Evolutionary conservation across 1,140 invertebrate genomes (phyloP).

Genomic region (Tetramorium parvispinum): DNA sequence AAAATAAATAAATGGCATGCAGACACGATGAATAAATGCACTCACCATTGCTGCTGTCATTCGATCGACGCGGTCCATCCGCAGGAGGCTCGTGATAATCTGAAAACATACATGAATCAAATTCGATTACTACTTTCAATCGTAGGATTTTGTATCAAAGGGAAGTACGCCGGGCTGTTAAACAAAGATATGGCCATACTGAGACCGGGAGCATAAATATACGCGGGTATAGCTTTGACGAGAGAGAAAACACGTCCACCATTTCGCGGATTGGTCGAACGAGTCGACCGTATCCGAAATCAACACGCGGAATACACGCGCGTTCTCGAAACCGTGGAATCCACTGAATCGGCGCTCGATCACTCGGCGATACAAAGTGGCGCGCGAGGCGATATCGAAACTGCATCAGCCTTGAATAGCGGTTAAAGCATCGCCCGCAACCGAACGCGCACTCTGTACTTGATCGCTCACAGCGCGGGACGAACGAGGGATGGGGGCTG

Average conservation of each 20-base stretch:
- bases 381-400: constrained; percentile 49
- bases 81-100: not conserved
- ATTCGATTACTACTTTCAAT: constrained; percentile 38
- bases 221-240: constrained; percentile 16
- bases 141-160: constrained; percentile 37
- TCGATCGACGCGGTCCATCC: not conserved
- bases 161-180: not conserved
- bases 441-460: constrained; percentile 41
- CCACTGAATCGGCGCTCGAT: constrained; percentile 5
- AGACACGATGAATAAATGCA: constrained; percentile 10
- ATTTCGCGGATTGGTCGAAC: constrained; percentile 20
- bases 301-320: not conserved
- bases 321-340: constrained; percentile 45
- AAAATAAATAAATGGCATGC: not conserved
- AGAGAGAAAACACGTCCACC: constrained; percentile 18
- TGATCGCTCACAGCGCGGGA: constrained; percentile 38
- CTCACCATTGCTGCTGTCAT: not conserved
- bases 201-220: constrained; percentile 28
- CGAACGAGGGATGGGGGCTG: too few relatives aligned
- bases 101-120: constrained; percentile 37
- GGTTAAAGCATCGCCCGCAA: constrained; percentile 61
- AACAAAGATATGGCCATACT: constrained; percentile 31
- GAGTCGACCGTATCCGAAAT: constrained; percentile 9
- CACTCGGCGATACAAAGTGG: constrained; percentile 48
- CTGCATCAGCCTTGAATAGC: constrained; percentile 60